Percentiles rank a stretch among this genome's conserved stretches.
These are phyloP conservation scores for Nicator chloris DNA, from an alignment of 2,113 vertebrate species.

Conservation along the genomic window DNA sequence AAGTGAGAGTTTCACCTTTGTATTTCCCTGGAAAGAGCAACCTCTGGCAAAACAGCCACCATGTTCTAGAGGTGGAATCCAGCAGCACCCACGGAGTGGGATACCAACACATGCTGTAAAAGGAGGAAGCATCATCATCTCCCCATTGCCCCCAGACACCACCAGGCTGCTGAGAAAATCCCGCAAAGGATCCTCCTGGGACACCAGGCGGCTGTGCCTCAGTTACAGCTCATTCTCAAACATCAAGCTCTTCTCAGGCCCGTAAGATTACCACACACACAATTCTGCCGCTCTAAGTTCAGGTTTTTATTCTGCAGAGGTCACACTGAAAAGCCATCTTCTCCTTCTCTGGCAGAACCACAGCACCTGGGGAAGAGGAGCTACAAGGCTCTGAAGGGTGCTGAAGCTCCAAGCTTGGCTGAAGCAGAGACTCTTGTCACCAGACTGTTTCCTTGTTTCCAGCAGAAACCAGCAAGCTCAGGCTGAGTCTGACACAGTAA, in stretches of 20 bases:
- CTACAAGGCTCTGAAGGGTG: neutral
- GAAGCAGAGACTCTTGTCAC: neutral
- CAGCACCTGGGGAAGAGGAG: neutral
- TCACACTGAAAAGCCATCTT: neutral
- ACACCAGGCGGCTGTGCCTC: neutral
- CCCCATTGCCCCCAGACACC: neutral
- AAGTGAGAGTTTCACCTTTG: neutral
- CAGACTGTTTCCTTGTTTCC: neutral
- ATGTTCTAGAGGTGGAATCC: neutral
- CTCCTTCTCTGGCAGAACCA: neutral
- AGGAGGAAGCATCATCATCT: neutral
- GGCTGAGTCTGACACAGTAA: neutral
- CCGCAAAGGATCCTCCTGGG: neutral
- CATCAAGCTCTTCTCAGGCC: neutral
- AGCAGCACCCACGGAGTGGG: neutral
- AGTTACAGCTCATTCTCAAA: neutral
- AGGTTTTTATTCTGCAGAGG: neutral
- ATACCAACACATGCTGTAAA: neutral
- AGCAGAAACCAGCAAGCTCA: constrained; percentile 16
- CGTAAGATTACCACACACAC: neutral
- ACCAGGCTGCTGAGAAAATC: neutral
- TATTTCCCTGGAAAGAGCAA: neutral
- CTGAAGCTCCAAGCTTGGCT: neutral
- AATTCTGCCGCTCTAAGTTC: neutral
- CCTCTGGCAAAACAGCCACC: neutral